A percentile compares a stretch with the other conserved stretches of the same genome.
Conservation (phyloP, 2,888 invertebrate species). For the Leptopilina drosophilae region DNA sequence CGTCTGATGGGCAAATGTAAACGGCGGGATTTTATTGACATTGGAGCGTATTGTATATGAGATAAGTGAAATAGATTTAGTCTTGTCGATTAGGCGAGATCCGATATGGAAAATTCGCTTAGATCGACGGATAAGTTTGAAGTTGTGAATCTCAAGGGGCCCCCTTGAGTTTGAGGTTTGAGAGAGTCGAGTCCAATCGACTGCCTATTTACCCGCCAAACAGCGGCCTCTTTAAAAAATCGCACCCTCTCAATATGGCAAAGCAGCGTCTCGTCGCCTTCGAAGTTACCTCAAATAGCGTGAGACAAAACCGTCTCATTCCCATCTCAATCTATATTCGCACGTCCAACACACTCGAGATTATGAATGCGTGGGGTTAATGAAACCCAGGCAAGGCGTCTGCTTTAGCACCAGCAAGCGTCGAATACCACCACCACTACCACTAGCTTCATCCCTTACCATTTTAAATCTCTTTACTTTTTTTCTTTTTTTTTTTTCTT, state of each 20-base stretch:
- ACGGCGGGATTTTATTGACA: too few species aligned
- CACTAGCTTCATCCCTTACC: conserved; percentile 42
- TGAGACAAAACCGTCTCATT: conserved; percentile 75
- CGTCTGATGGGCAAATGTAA: too few species aligned
- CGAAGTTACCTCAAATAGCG: conserved; percentile 66
- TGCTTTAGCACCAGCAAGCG: conserved; percentile 70
- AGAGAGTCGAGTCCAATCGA: conserved; percentile 63
- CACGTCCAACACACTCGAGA: conserved; percentile 77
- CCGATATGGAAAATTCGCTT: conserved; percentile 67
- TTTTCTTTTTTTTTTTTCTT: conserved; percentile 42
- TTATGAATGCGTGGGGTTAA: conserved; percentile 76
- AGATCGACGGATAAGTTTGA: conserved; percentile 69
- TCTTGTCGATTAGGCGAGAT: conserved; percentile 62
- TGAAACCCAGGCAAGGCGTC: conserved; percentile 73
- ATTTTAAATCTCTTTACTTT: conserved; percentile 70
- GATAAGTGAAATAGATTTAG: conserved; percentile 10
- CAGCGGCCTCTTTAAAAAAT: conserved; percentile 62
- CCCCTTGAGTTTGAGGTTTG: too few species aligned
- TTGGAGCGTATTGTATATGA: too few species aligned
- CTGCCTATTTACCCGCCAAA: conserved; percentile 72
- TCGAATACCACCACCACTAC: conserved; percentile 50
- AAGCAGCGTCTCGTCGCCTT: conserved; percentile 20
- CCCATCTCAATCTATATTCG: conserved; percentile 77
- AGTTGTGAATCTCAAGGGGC: background rate
- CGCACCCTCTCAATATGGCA: conserved; percentile 57